Conservation (phyloP, 2,888 invertebrate species). For the Rhagonycha lutea region DNA sequence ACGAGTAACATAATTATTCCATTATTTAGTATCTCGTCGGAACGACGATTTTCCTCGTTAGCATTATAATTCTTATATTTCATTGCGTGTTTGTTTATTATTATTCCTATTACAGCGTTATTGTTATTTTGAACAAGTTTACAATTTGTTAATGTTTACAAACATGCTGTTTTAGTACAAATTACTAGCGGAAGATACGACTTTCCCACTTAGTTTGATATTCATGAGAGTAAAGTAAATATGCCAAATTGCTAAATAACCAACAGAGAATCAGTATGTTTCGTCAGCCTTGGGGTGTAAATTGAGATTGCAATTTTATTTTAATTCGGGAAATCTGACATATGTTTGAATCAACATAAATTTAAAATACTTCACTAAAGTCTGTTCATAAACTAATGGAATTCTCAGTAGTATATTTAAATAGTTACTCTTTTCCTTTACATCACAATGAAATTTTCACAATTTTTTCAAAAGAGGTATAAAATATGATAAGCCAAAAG, state of each 20-base stretch:
- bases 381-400: not conserved
- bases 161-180: constrained; percentile 10
- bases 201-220: constrained; percentile 14
- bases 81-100: not conserved
- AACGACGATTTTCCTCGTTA: not conserved
- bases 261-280: constrained; percentile 11
- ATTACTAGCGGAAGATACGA: constrained; percentile 14
- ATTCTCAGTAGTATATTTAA: not conserved
- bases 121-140: constrained; percentile 6
- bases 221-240: constrained; percentile 21
- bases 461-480: not conserved
- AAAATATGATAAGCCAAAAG: no score
- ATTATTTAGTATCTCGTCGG: no score
- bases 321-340: constrained; percentile 6
- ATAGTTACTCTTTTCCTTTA: not conserved
- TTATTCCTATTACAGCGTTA: not conserved
- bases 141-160: constrained; percentile 9
- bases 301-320: constrained; percentile 14
- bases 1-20: no score
- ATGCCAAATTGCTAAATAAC: constrained; percentile 18
- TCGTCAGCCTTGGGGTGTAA: constrained; percentile 6
- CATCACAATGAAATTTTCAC: not conserved
- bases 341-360: constrained; percentile 9
- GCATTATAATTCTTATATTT: not conserved
- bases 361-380: not conserved